phyloP scores from a whole-genome alignment of 2,888 invertebrate genomes.

The Tenthredo amoena region DNA sequence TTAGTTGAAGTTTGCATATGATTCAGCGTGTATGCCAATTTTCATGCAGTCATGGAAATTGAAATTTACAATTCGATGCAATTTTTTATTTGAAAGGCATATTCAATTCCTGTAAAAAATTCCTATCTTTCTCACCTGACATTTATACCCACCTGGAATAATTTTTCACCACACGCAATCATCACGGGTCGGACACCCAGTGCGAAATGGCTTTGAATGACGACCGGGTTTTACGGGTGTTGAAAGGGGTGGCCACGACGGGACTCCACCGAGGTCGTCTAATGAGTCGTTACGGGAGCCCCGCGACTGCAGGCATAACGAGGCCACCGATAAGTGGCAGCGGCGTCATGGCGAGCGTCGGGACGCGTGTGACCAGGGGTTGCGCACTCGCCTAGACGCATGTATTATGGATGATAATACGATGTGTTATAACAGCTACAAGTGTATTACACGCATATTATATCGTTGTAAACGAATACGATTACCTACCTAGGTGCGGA shows the following conservation, averaged over 20 bases:
- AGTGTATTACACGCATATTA: background rate
- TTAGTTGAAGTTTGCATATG: background rate
- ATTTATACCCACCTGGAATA: background rate
- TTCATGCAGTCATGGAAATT: too few species aligned
- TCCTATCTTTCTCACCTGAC: background rate
- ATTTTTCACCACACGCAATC: background rate
- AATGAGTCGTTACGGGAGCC: constrained; percentile 71
- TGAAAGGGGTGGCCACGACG: constrained; percentile 46
- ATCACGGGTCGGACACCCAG: background rate
- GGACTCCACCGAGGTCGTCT: constrained; percentile 62
- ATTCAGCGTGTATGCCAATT: background rate
- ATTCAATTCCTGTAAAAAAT: background rate
- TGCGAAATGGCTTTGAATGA: background rate
- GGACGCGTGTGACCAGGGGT: constrained; percentile 32
- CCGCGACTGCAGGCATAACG: constrained; percentile 66
- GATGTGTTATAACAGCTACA: background rate
- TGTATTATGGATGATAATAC: background rate
- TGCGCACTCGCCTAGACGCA: background rate
- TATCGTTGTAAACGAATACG: background rate
- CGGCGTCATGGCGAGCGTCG: constrained; percentile 40
- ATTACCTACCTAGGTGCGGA: too few species aligned
- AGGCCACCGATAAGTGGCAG: constrained; percentile 69
- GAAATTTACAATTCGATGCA: too few species aligned
- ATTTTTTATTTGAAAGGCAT: background rate
- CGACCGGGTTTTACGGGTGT: constrained; percentile 2